phyloP scores from a whole-genome alignment of 2,888 invertebrate genomes.

The Drosophila anceps region DNA sequence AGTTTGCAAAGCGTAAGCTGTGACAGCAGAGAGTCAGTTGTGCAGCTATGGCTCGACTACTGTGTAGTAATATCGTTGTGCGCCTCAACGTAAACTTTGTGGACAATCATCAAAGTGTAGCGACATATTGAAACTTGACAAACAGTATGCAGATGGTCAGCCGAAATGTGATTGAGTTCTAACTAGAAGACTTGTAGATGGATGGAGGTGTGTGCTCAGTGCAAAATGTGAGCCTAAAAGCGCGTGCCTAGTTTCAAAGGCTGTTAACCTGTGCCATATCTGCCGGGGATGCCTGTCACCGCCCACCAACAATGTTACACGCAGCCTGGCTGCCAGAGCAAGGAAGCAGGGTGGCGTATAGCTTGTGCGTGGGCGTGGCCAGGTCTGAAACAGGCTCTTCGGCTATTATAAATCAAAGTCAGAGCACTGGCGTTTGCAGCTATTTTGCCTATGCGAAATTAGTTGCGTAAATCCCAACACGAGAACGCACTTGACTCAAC shows the following conservation, averaged over 20 bases:
- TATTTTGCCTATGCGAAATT: constrained; percentile 75
- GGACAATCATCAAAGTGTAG: constrained; percentile 40
- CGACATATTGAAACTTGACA: constrained; percentile 55
- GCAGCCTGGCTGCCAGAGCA: not conserved
- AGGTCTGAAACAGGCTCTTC: not conserved
- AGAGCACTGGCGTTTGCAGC: constrained; percentile 46
- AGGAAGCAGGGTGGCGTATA: not conserved
- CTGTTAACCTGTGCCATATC: constrained; percentile 11
- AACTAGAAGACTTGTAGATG: not conserved
- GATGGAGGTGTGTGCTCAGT: not conserved
- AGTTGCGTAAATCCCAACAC: constrained; percentile 80
- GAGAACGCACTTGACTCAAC: constrained; percentile 73
- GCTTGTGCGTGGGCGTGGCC: constrained; percentile 9
- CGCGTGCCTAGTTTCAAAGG: constrained; percentile 64
- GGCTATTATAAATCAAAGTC: constrained; percentile 77
- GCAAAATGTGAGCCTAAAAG: constrained; percentile 46
- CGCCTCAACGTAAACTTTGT: not conserved
- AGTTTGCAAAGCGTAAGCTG: not conserved
- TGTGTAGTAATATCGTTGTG: constrained; percentile 7
- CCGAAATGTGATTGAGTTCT: not conserved
- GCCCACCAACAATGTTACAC: constrained; percentile 12
- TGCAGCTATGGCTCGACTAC: not conserved
- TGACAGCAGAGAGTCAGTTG: not conserved
- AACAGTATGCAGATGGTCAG: constrained; percentile 12
- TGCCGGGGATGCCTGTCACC: constrained; percentile 11